Conservation (phyloP, 2,113 vertebrate species). For the Arvicanthis niloticus region DNA sequence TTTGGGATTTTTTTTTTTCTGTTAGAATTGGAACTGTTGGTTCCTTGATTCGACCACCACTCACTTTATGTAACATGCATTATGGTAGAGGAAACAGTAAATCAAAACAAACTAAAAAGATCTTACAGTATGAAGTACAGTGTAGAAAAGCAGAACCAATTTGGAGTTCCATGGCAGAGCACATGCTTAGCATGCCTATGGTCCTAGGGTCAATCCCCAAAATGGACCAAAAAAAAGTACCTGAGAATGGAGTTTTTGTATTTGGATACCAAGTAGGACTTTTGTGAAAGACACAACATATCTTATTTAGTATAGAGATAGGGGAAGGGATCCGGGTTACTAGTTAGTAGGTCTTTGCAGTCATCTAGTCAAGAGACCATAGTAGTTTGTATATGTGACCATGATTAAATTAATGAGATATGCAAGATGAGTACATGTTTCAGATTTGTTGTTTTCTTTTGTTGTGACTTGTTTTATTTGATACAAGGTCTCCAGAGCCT, state of each 20-base stretch:
- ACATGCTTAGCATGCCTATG: background rate
- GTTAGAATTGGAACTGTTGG: constrained; percentile 15
- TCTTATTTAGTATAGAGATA: background rate
- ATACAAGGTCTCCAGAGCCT: background rate
- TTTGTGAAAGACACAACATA: background rate
- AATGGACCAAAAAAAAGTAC: background rate
- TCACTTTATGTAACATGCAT: background rate
- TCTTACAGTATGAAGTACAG: background rate
- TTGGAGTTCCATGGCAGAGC: background rate
- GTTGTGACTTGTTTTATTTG: background rate
- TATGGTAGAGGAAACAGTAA: constrained; percentile 26
- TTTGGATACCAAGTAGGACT: background rate
- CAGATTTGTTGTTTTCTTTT: background rate
- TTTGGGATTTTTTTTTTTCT: background rate
- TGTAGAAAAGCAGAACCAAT: constrained; percentile 13
- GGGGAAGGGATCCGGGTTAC: background rate
- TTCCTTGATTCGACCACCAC: background rate
- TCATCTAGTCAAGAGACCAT: background rate
- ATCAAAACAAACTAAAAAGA: constrained; percentile 3
- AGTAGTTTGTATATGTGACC: background rate
- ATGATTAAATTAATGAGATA: background rate
- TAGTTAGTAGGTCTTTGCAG: background rate
- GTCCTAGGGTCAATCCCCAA: background rate
- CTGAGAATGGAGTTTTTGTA: background rate
- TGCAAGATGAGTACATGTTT: background rate